These are phyloP conservation scores for Gobiocypris rarus DNA, from an alignment of 2,113 vertebrate genomes.

Conservation along the genomic window DNA sequence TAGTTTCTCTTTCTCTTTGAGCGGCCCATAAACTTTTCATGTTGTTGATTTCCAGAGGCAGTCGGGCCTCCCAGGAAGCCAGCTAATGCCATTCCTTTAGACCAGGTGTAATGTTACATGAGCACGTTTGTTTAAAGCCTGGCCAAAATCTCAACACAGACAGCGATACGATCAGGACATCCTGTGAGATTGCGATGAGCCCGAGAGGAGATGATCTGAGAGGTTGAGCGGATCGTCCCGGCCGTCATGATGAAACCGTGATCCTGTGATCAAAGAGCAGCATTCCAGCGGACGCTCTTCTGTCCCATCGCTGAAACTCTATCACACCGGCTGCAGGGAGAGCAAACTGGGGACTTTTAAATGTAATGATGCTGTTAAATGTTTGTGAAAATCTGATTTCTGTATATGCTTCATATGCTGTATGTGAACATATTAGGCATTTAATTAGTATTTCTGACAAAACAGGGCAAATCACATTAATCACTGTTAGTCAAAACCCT, in stretches of 20 bases:
- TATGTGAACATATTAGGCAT: neutral
- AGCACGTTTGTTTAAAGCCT: slow-evolving; percentile 50
- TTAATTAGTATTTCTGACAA: neutral
- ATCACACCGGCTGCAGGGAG: too few relatives aligned
- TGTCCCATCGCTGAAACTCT: slow-evolving; percentile 36
- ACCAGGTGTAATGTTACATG: slow-evolving; percentile 49
- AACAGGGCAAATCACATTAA: neutral
- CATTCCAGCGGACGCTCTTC: slow-evolving; percentile 60
- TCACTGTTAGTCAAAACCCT: neutral
- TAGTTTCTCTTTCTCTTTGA: slow-evolving; percentile 43
- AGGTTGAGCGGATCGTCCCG: slow-evolving; percentile 40
- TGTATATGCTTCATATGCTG: neutral
- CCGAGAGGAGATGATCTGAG: slow-evolving; percentile 49
- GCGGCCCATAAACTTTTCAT: neutral
- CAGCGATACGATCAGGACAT: slow-evolving; percentile 58
- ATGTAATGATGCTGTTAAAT: neutral
- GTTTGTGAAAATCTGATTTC: neutral
- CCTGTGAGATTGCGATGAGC: slow-evolving; percentile 55
- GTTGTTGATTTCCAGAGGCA: neutral
- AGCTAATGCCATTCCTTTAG: neutral
- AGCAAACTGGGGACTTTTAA: too few relatives aligned
- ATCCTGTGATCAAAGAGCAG: slow-evolving; percentile 71
- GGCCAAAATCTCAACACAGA: slow-evolving; percentile 34
- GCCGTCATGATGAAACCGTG: slow-evolving; percentile 63
- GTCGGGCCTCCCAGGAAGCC: neutral